Percentiles rank a stretch among this genome's conserved stretches.
These are phyloP conservation scores for Recurvirostra avosetta DNA, from an alignment of 2,113 vertebrate species.

Conservation along the genomic window DNA sequence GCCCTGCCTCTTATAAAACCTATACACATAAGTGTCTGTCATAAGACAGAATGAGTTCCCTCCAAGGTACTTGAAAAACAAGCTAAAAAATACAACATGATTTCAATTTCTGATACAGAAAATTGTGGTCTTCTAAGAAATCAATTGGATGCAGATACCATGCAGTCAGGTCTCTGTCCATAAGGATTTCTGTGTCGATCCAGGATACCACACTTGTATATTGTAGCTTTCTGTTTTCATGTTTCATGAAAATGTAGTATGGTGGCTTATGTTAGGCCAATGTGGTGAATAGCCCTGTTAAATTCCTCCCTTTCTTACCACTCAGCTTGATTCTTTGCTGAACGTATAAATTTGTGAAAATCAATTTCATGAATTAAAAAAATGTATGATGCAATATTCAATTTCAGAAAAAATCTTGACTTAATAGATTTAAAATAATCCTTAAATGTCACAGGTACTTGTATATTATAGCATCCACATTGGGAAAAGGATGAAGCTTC, in stretches of 20 bases:
- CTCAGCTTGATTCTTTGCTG: background rate
- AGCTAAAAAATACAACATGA: accelerated
- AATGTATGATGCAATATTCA: background rate
- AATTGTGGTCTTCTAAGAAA: background rate
- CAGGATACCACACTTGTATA: too few relatives aligned
- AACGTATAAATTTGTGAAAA: background rate
- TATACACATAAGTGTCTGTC: background rate
- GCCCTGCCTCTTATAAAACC: background rate
- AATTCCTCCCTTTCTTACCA: background rate
- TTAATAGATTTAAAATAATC: background rate
- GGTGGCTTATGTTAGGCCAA: background rate
- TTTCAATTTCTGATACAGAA: background rate
- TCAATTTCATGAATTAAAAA: background rate
- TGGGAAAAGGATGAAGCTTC: background rate
- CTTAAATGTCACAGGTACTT: background rate
- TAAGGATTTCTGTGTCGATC: background rate
- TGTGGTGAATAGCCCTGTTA: background rate
- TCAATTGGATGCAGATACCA: background rate
- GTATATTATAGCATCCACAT: background rate
- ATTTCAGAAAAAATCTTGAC: background rate
- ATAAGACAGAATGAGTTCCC: background rate
- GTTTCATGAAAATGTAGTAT: background rate
- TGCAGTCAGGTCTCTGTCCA: background rate
- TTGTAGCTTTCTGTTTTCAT: background rate
- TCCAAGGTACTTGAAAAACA: background rate